phyloP scores from a whole-genome alignment of 2,888 invertebrate genomes.

The Coecobrya sp. region DNA sequence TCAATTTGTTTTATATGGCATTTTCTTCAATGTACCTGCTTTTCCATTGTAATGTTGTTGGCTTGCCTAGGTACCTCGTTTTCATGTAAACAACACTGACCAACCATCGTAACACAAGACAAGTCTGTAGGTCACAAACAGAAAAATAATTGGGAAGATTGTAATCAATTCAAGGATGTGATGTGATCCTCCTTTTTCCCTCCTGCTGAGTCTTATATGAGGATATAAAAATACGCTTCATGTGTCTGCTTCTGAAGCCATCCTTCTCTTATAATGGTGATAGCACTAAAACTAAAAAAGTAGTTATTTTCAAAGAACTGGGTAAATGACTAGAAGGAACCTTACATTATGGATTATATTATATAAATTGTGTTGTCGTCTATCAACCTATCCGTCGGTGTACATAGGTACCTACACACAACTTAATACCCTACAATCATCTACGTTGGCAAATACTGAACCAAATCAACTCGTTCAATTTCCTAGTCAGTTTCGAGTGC shows the following conservation, averaged over 20 bases:
- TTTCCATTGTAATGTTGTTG: no score
- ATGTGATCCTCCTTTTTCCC: background rate
- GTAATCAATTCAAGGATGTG: conserved; percentile 34
- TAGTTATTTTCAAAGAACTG: background rate
- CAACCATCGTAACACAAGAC: background rate
- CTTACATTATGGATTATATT: background rate
- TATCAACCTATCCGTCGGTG: background rate
- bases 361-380: background rate
- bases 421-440: background rate
- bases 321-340: background rate
- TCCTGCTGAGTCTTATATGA: background rate
- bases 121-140: conserved; percentile 8
- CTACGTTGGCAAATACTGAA: background rate
- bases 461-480: background rate
- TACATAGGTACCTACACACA: background rate
- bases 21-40: no score
- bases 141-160: conserved; percentile 27
- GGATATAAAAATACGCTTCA: background rate
- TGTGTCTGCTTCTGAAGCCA: background rate
- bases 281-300: conserved; percentile 1
- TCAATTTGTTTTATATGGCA: no score
- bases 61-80: no score
- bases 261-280: background rate
- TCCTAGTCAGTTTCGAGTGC: background rate
- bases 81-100: background rate